Conservation (phyloP, 2,113 vertebrate genomes). For the Cyprinodon brontotheroides region DNA sequence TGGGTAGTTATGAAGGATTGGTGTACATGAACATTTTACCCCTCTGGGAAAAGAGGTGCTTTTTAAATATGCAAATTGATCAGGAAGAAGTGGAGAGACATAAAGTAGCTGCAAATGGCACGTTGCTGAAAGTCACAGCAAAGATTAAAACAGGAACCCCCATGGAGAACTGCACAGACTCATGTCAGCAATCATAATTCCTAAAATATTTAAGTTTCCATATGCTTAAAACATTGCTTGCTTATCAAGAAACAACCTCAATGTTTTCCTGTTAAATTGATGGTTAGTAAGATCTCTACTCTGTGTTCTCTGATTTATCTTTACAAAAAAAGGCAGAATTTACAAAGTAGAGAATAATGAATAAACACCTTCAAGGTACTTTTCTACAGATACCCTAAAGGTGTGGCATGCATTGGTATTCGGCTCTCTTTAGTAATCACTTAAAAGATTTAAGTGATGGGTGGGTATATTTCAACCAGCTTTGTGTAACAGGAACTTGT, state of each 20-base stretch:
- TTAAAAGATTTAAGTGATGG: background rate
- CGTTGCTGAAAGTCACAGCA: conserved; percentile 34
- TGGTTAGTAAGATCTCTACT: background rate
- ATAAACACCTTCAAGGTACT: background rate
- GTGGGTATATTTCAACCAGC: too few relatives aligned
- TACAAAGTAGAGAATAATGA: background rate
- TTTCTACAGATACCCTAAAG: background rate
- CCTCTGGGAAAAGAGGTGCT: conserved; percentile 53
- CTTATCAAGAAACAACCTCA: background rate
- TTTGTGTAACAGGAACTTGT: too few relatives aligned
- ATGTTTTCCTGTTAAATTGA: background rate
- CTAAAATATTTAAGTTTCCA: conserved; percentile 12
- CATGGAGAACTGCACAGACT: conserved; percentile 22
- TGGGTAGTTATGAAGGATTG: conserved; percentile 33
- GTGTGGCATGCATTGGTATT: background rate
- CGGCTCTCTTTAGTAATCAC: background rate
- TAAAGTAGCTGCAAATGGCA: conserved; percentile 43
- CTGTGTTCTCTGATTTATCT: background rate
- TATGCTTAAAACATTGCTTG: background rate
- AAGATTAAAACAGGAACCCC: conserved; percentile 39
- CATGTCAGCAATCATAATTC: conserved; percentile 27
- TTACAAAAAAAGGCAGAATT: background rate
- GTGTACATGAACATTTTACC: conserved; percentile 57
- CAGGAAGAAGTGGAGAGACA: conserved; percentile 48
- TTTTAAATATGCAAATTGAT: conserved; percentile 73